A percentile compares a stretch with the other conserved stretches of the same genome.
phyloP scores from a whole-genome alignment of 2,113 vertebrate species.

The Echinops telfairi region DNA sequence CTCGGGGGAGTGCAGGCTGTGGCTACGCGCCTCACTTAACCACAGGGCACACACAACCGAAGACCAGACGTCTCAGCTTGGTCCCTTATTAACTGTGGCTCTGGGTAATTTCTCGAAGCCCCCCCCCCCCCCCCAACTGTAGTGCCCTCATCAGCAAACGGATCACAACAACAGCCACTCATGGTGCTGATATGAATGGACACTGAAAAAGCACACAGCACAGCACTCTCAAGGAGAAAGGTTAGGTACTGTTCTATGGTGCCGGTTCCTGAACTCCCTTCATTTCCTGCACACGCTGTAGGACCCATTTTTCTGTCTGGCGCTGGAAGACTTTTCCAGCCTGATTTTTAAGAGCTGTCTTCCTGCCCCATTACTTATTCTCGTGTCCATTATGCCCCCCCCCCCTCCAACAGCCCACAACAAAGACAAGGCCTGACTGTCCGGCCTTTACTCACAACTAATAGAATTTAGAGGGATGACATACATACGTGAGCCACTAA shows the following conservation, averaged over 20 bases:
- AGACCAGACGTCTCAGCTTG: background rate
- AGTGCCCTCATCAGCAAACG: background rate
- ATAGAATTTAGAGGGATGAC: constrained; percentile 29
- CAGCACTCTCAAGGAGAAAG: background rate
- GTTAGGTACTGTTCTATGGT: background rate
- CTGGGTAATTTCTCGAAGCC: background rate
- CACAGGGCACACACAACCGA: background rate
- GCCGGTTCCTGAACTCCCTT: background rate
- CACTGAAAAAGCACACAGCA: background rate
- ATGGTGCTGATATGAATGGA: background rate
- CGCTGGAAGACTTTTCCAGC: background rate
- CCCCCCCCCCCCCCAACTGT: background rate
- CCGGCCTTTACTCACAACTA: background rate
- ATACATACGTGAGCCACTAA: background rate
- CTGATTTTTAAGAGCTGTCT: constrained; percentile 15
- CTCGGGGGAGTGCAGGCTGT: no score
- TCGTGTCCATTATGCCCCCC: constrained; percentile 9
- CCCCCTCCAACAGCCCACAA: background rate
- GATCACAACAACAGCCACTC: background rate
- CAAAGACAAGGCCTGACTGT: background rate
- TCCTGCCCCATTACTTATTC: constrained; percentile 44
- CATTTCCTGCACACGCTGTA: background rate
- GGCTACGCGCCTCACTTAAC: background rate
- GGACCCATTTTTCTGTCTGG: background rate
- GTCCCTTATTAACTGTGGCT: background rate